These are phyloP conservation scores for Galemys pyrenaicus DNA, from an alignment of 2,113 vertebrate genomes.

Conservation along the genomic window DNA sequence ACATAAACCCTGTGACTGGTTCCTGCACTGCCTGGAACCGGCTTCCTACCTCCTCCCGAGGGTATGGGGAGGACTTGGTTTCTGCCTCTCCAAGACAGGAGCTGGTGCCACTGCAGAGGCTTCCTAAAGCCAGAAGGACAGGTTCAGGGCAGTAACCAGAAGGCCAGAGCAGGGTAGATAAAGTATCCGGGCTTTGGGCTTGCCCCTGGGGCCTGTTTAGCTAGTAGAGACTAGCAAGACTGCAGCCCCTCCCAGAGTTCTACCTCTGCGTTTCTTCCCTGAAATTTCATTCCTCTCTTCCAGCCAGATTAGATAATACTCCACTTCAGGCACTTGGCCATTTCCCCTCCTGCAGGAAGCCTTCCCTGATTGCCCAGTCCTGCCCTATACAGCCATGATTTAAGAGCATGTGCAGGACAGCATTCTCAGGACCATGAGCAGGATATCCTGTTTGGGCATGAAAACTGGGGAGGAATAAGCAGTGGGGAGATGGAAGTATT, in stretches of 20 bases:
- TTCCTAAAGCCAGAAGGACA: neutral
- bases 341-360: slow-evolving; percentile 7
- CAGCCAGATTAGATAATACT: neutral
- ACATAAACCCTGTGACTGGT: slow-evolving; percentile 63
- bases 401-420: neutral
- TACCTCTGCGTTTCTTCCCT: neutral
- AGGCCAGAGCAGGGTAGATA: accelerated
- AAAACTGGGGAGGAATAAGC: neutral
- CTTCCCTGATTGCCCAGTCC: neutral
- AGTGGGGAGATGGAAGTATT: no score
- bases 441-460: neutral
- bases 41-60: neutral
- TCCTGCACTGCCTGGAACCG: neutral
- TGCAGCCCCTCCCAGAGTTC: neutral
- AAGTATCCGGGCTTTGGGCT: neutral
- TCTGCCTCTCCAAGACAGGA: neutral
- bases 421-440: neutral
- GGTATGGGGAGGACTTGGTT: neutral
- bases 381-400: neutral
- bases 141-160: neutral
- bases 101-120: neutral
- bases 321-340: neutral
- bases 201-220: neutral
- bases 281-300: neutral
- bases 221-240: no score